Percentiles rank a stretch among this genome's conserved stretches.
Conservation (phyloP, 2,888 invertebrate species). For the Stenichneumon culpator region DNA sequence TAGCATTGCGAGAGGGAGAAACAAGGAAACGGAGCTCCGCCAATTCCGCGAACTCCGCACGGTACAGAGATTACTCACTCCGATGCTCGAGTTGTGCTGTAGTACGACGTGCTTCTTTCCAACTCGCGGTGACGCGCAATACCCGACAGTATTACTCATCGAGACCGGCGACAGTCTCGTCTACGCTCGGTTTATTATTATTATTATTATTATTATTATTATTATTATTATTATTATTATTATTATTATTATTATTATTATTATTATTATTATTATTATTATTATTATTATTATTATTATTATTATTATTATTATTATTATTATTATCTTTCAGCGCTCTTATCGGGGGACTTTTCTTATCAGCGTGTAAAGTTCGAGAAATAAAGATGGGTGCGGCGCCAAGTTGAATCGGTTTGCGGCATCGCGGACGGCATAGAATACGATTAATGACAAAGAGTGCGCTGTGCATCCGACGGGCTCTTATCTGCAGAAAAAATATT, state of each 20-base stretch:
- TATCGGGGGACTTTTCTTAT: conserved; percentile 10
- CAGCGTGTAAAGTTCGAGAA: conserved; percentile 11
- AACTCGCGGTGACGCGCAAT: conserved; percentile 35
- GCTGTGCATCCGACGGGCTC: conserved; percentile 16
- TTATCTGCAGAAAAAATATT: conserved; percentile 23
- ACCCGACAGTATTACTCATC: conserved; percentile 48
- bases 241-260: neutral
- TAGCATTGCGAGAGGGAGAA: conserved; percentile 1
- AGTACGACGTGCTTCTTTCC: neutral
- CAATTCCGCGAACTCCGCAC: conserved; percentile 49
- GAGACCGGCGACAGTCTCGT: conserved; percentile 31
- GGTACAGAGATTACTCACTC: conserved; percentile 53
- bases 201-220: conserved; percentile 35
- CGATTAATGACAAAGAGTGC: conserved; percentile 34
- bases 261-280: no score
- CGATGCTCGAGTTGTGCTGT: conserved; percentile 38
- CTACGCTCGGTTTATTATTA: neutral
- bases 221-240: conserved; percentile 11
- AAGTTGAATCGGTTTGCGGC: conserved; percentile 27
- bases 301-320: neutral
- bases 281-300: conserved; percentile 18
- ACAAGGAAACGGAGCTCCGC: conserved; percentile 22
- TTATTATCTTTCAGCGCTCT: neutral
- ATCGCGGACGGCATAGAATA: conserved; percentile 3
- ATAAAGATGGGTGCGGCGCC: neutral